phyloP scores from a whole-genome alignment of 2,888 invertebrate genomes.

The Scaptomyza polygonia region DNA sequence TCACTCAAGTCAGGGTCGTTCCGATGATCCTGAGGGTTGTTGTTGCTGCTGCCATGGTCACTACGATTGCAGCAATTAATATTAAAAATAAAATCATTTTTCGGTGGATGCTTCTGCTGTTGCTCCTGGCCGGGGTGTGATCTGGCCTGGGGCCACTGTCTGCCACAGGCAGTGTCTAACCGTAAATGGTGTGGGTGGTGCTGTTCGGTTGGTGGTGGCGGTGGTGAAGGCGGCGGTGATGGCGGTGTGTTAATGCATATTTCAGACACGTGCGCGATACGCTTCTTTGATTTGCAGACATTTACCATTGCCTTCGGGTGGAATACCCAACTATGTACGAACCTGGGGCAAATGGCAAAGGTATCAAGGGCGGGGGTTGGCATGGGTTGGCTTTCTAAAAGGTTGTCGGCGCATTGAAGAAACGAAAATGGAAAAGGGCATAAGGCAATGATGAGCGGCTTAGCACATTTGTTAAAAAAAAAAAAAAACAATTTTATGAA shows the following conservation, averaged over 20 bases:
- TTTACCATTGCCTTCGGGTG: conserved; percentile 27
- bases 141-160: conserved; percentile 35
- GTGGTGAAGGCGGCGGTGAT: conserved; percentile 34
- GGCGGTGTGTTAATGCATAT: conserved; percentile 78
- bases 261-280: conserved; percentile 78
- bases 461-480: conserved; percentile 79
- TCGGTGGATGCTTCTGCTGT: conserved; percentile 55
- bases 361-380: background rate
- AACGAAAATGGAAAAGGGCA: conserved; percentile 12
- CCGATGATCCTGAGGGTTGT: conserved; percentile 58
- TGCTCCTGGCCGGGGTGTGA: conserved; percentile 14
- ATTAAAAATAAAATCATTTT: conserved; percentile 72
- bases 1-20: conserved; percentile 10
- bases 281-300: conserved; percentile 78
- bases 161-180: conserved; percentile 37
- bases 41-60: conserved; percentile 76
- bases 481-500: conserved; percentile 75
- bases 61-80: conserved; percentile 77
- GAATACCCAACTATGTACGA: conserved; percentile 34
- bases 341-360: conserved; percentile 4
- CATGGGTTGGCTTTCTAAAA: conserved; percentile 16
- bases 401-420: conserved; percentile 18
- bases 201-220: conserved; percentile 6
- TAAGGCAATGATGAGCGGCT: conserved; percentile 77
- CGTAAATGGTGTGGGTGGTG: conserved; percentile 16